Evolutionary conservation across 2,888 invertebrate species (phyloP).

Genomic region (Drosophila neotestacea): DNA sequence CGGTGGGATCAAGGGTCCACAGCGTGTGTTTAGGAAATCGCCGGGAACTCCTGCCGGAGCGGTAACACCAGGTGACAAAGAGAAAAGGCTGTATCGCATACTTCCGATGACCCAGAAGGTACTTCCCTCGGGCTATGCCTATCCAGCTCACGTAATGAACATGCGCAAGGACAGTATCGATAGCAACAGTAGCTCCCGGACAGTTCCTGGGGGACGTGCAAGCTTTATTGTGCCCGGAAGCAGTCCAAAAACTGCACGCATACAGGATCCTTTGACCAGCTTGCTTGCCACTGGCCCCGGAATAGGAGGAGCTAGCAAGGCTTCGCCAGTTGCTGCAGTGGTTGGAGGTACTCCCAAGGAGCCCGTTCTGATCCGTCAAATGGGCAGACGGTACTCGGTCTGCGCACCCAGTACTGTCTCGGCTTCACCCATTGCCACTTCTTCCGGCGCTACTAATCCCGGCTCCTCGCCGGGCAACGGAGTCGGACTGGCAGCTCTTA

Average conservation of each 20-base stretch:
- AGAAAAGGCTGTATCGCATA: slow-evolving; percentile 51
- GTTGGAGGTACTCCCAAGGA: not conserved
- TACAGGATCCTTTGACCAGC: slow-evolving; percentile 5
- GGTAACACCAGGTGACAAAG: slow-evolving; percentile 15
- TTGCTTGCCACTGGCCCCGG: slow-evolving; percentile 3
- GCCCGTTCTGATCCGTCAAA: slow-evolving; percentile 37
- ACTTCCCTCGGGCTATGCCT: not conserved
- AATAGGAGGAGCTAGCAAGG: not conserved
- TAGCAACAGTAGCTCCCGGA: slow-evolving; percentile 29
- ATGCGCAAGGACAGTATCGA: slow-evolving; percentile 52
- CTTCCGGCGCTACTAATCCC: not conserved
- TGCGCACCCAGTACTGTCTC: slow-evolving; percentile 29
- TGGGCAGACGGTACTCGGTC: slow-evolving; percentile 60
- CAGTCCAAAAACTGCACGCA: not conserved
- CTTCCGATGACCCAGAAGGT: slow-evolving; percentile 31
- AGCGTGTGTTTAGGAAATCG: not conserved
- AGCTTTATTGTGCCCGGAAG: slow-evolving; percentile 35
- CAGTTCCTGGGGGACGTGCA: not conserved
- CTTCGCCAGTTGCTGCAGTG: not conserved
- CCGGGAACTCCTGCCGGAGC: not conserved
- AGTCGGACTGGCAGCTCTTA: slow-evolving; percentile 21
- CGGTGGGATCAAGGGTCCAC: not conserved
- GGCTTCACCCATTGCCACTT: not conserved
- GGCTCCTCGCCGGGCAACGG: not conserved
- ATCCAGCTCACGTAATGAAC: not conserved